Evolutionary conservation across 2,888 invertebrate species (phyloP).

Genomic region (Exocentrus adspersus): DNA sequence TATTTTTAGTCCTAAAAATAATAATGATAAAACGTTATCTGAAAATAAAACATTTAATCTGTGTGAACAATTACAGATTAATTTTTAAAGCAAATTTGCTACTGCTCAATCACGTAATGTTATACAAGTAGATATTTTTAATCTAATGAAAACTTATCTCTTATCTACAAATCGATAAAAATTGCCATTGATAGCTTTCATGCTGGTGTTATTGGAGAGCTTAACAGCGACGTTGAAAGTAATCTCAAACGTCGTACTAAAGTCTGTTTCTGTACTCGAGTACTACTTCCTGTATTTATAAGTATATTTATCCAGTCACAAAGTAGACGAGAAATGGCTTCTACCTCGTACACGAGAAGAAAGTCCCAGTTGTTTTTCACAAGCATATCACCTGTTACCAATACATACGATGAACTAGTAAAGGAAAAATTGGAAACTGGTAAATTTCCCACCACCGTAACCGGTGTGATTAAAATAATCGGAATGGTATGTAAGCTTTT

Average conservation of each 20-base stretch:
- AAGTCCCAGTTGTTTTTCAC: constrained; percentile 46
- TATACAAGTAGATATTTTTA: not conserved
- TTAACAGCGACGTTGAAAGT: too few species aligned
- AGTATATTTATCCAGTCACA: too few species aligned
- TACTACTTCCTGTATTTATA: too few species aligned
- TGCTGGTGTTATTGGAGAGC: too few species aligned
- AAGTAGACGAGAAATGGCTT: constrained; percentile 42
- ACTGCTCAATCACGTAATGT: constrained; percentile 8
- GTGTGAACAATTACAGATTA: constrained; percentile 7
- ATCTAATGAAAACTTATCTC: not conserved
- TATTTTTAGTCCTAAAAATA: not conserved
- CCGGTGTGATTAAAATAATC: constrained; percentile 48
- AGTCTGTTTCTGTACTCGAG: too few species aligned
- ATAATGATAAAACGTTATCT: not conserved
- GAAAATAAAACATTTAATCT: not conserved
- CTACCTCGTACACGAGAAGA: constrained; percentile 37
- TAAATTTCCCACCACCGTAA: constrained; percentile 50
- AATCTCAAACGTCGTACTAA: too few species aligned
- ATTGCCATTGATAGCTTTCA: not conserved
- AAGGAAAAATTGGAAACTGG: constrained; percentile 48
- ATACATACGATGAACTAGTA: constrained; percentile 49
- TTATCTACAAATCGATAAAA: constrained; percentile 4
- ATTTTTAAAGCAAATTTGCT: not conserved
- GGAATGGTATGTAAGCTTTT: constrained; percentile 48
- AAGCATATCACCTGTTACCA: constrained; percentile 43